Percentiles rank a stretch among this genome's conserved stretches.
phyloP scores from a whole-genome alignment of 2,113 vertebrate species.

The Callorhinus ursinus region DNA sequence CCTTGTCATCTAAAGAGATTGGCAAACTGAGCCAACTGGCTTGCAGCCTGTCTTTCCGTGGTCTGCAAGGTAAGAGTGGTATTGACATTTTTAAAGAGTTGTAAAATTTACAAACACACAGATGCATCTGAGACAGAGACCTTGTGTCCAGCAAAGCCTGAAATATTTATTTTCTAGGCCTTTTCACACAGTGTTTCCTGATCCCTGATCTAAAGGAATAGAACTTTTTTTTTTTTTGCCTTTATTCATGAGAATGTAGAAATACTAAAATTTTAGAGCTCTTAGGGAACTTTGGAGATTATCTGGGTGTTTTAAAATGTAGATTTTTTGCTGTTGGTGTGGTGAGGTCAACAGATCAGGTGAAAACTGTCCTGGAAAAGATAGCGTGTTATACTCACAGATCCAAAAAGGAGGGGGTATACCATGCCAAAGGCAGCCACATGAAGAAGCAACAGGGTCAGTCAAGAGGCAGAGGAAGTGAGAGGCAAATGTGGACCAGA shows the following conservation, averaged over 20 bases:
- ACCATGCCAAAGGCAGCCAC: rapidly evolving
- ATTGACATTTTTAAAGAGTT: background rate
- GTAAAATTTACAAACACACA: background rate
- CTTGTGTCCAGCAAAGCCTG: background rate
- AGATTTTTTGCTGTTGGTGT: background rate
- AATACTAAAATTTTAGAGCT: background rate
- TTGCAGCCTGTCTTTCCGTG: background rate
- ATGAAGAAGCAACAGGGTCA: background rate
- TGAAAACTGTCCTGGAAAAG: background rate
- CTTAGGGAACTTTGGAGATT: background rate
- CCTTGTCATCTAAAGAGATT: background rate
- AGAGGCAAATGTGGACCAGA: background rate
- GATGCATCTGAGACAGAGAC: background rate
- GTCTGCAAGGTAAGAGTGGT: background rate
- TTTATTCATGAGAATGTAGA: background rate
- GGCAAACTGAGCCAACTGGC: background rate
- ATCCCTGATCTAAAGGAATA: background rate
- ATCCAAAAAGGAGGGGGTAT: background rate
- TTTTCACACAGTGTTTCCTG: background rate
- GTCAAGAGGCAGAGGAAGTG: background rate
- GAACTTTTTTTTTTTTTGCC: background rate
- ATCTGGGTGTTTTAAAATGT: background rate
- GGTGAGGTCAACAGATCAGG: background rate
- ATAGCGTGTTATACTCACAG: background rate
- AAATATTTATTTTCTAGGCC: background rate